Percentiles rank a stretch among this genome's conserved stretches.
These are phyloP conservation scores for Lacerta agilis DNA, from an alignment of 2,797 vertebrate genomes.

Conservation along the genomic window DNA sequence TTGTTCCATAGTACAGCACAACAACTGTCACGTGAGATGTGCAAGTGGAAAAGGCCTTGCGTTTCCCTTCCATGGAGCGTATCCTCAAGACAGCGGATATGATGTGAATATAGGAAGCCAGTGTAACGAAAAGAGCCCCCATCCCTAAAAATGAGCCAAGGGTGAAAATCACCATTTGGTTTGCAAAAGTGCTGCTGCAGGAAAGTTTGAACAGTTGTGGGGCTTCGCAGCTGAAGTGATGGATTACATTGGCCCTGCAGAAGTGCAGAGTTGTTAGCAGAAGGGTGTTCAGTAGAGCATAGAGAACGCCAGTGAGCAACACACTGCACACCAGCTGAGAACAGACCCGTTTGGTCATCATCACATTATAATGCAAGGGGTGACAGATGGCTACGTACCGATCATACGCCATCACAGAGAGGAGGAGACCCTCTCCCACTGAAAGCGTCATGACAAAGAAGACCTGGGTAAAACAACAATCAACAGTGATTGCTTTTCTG, in stretches of 20 bases:
- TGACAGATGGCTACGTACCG: constrained; percentile 50
- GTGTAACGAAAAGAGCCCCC: background rate
- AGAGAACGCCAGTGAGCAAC: constrained; percentile 50
- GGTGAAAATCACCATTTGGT: constrained; percentile 35
- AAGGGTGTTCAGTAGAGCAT: constrained; percentile 43
- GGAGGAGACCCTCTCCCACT: constrained; percentile 57
- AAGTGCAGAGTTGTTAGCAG: constrained; percentile 58
- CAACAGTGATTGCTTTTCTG: constrained; percentile 50
- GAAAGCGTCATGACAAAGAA: constrained; percentile 53
- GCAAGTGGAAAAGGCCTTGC: constrained; percentile 56
- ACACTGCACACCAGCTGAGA: constrained; percentile 39
- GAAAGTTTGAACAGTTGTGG: constrained; percentile 56
- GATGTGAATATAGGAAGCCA: constrained; percentile 8
- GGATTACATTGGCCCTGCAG: constrained; percentile 57
- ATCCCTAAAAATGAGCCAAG: background rate
- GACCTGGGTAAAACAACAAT: constrained; percentile 54
- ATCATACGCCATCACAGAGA: constrained; percentile 63
- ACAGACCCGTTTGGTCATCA: constrained; percentile 44
- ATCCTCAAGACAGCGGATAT: constrained; percentile 36
- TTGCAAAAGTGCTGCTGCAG: constrained; percentile 52
- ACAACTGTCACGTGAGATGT: constrained; percentile 54
- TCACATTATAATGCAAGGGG: constrained; percentile 46
- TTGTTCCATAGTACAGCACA: constrained; percentile 50
- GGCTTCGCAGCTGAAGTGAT: constrained; percentile 62
- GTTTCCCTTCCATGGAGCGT: constrained; percentile 13